phyloP scores from a whole-genome alignment of 2,113 vertebrate genomes.

The Aleadryas rufinucha region DNA sequence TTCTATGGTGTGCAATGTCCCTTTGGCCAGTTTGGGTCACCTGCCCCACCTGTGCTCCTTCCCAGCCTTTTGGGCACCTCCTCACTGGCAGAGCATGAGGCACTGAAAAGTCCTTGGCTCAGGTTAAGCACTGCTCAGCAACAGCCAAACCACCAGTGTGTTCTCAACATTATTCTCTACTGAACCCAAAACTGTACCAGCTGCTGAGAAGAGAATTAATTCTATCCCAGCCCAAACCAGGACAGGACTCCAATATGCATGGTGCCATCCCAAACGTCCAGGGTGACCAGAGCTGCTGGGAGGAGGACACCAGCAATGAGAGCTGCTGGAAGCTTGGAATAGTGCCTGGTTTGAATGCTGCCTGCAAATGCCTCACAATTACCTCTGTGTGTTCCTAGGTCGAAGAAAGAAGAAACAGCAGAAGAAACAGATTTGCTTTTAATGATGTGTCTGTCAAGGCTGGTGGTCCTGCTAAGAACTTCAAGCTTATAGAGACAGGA shows the following conservation, averaged over 20 bases:
- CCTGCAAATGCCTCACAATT: fast-evolving
- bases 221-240: not conserved
- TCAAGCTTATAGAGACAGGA: not conserved
- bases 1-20: not conserved
- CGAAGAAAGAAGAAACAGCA: fast-evolving
- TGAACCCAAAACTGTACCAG: not conserved
- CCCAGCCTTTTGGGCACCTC: not conserved
- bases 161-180: not conserved
- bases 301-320: not conserved
- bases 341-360: not conserved
- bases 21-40: not conserved
- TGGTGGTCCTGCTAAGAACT: not conserved
- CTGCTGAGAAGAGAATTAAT: not conserved
- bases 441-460: fast-evolving
- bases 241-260: not conserved
- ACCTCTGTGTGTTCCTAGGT: fast-evolving
- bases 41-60: not conserved
- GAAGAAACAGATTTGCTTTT: not conserved
- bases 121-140: not conserved
- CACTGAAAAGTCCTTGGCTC: not conserved
- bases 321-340: not conserved
- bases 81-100: not conserved
- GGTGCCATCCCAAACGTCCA: not conserved
- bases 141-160: not conserved
- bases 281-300: not conserved